A percentile compares a stretch with the other conserved stretches of the same genome.
Evolutionary conservation across 1,140 invertebrate species (phyloP).

Genomic region (Acyrthosiphon pisum): DNA sequence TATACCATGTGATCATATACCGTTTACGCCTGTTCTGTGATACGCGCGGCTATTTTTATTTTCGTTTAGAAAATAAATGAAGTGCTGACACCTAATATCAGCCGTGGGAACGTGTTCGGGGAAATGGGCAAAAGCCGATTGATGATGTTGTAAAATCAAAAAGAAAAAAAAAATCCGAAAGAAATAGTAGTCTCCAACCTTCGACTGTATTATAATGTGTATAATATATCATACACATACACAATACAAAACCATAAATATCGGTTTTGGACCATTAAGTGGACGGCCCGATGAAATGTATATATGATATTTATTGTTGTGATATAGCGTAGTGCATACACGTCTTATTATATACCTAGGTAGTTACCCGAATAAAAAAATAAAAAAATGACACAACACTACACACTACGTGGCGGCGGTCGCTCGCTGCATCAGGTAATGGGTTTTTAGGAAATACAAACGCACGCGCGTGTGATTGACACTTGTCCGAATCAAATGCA

Average conservation of each 20-base stretch:
- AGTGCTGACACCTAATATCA: constrained; percentile 33
- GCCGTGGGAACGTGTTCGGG: constrained; percentile 49
- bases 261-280: constrained; percentile 56
- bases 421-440: background rate
- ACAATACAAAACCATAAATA: constrained; percentile 57
- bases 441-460: constrained; percentile 48
- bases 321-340: background rate
- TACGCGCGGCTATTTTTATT: constrained; percentile 17
- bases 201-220: constrained; percentile 10
- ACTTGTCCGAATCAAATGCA: constrained; percentile 54
- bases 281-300: constrained; percentile 39
- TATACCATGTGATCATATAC: background rate
- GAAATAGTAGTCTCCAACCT: constrained; percentile 54
- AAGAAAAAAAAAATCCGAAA: background rate
- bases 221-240: constrained; percentile 44
- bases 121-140: constrained; percentile 49
- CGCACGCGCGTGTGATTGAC: background rate
- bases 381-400: constrained; percentile 32
- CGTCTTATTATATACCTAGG: background rate
- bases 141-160: constrained; percentile 53
- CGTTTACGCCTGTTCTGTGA: background rate
- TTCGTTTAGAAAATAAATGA: constrained; percentile 31
- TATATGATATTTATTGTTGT: constrained; percentile 35
- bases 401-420: background rate
- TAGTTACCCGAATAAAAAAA: constrained; percentile 15